phyloP scores from a whole-genome alignment of 2,113 vertebrate genomes.

The Cyphomyrus discorhynchus region DNA sequence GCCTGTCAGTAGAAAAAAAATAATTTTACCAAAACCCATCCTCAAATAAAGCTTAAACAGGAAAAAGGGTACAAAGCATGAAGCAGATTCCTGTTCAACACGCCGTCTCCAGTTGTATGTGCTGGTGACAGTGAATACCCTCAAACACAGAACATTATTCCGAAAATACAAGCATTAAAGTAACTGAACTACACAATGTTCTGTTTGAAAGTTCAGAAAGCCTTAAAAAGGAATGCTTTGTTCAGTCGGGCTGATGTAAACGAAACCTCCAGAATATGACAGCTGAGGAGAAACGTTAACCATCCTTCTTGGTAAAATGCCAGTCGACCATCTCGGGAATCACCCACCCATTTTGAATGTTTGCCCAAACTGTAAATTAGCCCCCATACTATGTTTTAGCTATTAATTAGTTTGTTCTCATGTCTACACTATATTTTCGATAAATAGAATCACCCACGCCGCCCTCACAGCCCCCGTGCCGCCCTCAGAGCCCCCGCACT shows the following conservation, averaged over 20 bases:
- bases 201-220: neutral
- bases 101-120: neutral
- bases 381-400: neutral
- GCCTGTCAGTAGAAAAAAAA: conserved; percentile 21
- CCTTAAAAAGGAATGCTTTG: too few species aligned
- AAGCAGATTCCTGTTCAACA: neutral
- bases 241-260: neutral
- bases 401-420: neutral
- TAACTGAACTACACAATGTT: neutral
- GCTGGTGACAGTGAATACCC: neutral
- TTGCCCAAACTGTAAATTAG: neutral
- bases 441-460: neutral
- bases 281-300: neutral
- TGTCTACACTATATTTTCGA: neutral
- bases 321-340: neutral
- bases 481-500: neutral
- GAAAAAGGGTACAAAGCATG: conserved; percentile 15
- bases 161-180: neutral
- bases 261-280: neutral
- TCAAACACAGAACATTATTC: neutral
- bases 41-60: conserved; percentile 21
- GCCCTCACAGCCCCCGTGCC: neutral
- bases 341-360: neutral
- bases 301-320: neutral
- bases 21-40: conserved; percentile 18